A percentile compares a stretch with the other conserved stretches of the same genome.
Evolutionary conservation across 2,797 vertebrate genomes (phyloP).

Genomic region (Chromobotia macracanthus): DNA sequence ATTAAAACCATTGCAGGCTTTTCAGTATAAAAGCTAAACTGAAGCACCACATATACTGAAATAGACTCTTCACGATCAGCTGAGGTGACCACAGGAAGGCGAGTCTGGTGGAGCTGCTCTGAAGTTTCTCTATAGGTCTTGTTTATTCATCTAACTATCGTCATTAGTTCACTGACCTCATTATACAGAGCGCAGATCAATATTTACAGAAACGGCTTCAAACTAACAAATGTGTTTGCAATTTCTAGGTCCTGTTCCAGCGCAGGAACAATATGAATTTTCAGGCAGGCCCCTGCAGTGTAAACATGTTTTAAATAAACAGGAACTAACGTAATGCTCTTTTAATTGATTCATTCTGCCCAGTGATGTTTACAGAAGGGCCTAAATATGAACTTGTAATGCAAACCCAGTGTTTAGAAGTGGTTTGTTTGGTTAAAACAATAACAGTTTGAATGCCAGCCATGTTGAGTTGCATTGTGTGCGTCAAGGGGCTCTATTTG

Average conservation of each 20-base stretch:
- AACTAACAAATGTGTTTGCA: conserved; percentile 79
- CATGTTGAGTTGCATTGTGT: conserved; percentile 63
- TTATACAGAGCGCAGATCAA: conserved; percentile 67
- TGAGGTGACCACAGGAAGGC: background rate
- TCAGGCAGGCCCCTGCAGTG: conserved; percentile 76
- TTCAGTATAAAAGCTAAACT: background rate
- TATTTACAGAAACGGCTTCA: conserved; percentile 75
- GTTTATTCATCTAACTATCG: conserved; percentile 33
- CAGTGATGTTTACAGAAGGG: conserved; percentile 81
- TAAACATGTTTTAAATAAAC: conserved; percentile 89
- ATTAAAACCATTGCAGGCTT: conserved; percentile 2
- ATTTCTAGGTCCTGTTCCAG: conserved; percentile 64
- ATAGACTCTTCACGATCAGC: background rate
- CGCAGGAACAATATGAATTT: conserved; percentile 67
- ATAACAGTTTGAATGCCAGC: conserved; percentile 79
- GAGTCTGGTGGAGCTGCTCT: background rate
- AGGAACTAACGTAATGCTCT: conserved; percentile 85
- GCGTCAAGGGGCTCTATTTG: conserved; percentile 43
- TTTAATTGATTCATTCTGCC: conserved; percentile 88
- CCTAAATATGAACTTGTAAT: conserved; percentile 82
- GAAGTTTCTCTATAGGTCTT: conserved; percentile 29
- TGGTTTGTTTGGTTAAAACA: conserved; percentile 82
- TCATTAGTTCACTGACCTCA: conserved; percentile 63
- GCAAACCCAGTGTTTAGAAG: conserved; percentile 82
- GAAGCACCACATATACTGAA: background rate